A percentile compares a stretch with the other conserved stretches of the same genome.
Conservation (phyloP, 2,888 invertebrate genomes). For the Drosophila suboccidentalis region DNA sequence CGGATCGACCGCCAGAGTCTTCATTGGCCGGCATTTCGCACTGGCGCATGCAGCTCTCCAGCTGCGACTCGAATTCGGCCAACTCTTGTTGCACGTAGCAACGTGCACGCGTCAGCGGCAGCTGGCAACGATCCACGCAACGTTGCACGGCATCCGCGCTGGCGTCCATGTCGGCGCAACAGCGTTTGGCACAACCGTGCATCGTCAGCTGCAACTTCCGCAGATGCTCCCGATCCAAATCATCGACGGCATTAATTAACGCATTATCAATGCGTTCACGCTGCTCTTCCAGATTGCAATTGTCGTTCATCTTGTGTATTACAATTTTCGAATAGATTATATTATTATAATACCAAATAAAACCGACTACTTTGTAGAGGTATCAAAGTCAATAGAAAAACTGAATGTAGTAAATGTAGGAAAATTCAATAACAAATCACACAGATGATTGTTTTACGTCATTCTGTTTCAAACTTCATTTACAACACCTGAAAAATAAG, state of each 20-base stretch:
- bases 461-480: too few relatives aligned
- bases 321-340: not conserved
- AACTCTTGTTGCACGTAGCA: constrained; percentile 87
- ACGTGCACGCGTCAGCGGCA: constrained; percentile 90
- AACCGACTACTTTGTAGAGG: not conserved
- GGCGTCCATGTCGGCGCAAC: constrained; percentile 90
- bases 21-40: constrained; percentile 26
- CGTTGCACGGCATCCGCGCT: constrained; percentile 91
- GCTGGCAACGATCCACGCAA: constrained; percentile 93
- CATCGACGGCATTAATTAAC: constrained; percentile 92
- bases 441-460: too few relatives aligned
- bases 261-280: constrained; percentile 92
- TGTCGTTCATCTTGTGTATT: constrained; percentile 27
- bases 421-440: too few relatives aligned
- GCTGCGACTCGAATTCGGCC: constrained; percentile 84
- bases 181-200: constrained; percentile 94
- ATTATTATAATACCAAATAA: not conserved
- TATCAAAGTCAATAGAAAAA: not conserved
- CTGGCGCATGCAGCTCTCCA: constrained; percentile 89
- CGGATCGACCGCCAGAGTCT: constrained; percentile 10
- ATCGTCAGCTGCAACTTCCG: constrained; percentile 95
- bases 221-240: constrained; percentile 91
- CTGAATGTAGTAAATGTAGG: too few relatives aligned
- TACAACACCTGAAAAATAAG: too few relatives aligned
- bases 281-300: constrained; percentile 88